Conservation (phyloP, 2,797 vertebrate genomes). For the Enteromius fasciolatus region DNA sequence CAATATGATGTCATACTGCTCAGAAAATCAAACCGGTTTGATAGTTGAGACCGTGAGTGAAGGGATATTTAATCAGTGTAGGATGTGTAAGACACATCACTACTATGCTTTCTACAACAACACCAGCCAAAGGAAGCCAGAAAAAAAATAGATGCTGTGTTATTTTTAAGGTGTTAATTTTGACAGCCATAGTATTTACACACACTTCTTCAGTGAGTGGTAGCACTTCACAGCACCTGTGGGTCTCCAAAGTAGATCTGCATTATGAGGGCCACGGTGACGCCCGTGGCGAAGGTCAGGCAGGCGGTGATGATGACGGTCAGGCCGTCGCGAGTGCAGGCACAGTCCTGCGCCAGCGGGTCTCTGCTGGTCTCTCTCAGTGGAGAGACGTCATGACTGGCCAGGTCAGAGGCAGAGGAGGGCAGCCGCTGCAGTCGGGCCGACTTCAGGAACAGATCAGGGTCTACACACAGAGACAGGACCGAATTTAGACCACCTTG, state of each 20-base stretch:
- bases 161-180: no score
- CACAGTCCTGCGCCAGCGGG: slow-evolving; percentile 88
- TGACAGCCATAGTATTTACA: no score
- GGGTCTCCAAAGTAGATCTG: slow-evolving; percentile 98
- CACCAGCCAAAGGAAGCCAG: no score
- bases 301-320: slow-evolving; percentile 96
- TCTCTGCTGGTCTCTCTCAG: slow-evolving; percentile 92
- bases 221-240: slow-evolving; percentile 76
- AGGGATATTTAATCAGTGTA: no score
- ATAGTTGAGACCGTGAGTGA: no score
- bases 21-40: no score
- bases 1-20: no score
- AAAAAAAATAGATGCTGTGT: no score
- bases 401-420: slow-evolving; percentile 93
- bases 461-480: slow-evolving; percentile 76
- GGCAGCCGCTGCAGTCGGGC: slow-evolving; percentile 94
- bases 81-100: no score
- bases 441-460: slow-evolving; percentile 92
- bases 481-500: neutral
- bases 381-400: slow-evolving; percentile 85
- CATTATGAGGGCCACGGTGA: slow-evolving; percentile 94
- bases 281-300: slow-evolving; percentile 92
- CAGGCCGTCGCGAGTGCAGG: slow-evolving; percentile 91
- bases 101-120: no score
- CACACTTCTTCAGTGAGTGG: neutral